Base-by-base conservation (phyloP, 2,113 vertebrate genomes). In the Colistium nudipinnis region DNA sequence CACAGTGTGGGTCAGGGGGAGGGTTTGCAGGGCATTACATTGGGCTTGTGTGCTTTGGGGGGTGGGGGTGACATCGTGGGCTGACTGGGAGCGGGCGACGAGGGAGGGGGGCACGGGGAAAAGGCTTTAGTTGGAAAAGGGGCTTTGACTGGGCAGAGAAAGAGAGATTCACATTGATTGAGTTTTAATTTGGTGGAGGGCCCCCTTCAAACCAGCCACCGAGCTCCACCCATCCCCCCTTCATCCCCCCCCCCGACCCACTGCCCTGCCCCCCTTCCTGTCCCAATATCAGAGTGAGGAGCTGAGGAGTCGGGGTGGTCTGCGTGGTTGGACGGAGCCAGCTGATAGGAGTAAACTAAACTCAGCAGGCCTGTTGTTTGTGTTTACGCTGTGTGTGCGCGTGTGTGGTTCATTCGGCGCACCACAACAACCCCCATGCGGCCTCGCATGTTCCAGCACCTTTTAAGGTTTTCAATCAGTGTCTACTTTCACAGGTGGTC, bases 401-500 rank as follows among this genome's bases (percentile, higher is more conserved):
- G 78, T 70, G 70, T 78, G 47, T 63, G 65, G 54, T 47, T 53
- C 55, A 61, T 28, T 76, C 52, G 70, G 59, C 64, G 60, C 64
- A 81, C 80, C 65, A 66, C 36, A 63, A 54, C 65, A 74, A 31
- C 62, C 70, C 68, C 56, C 59, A 59, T 69, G 81, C 82, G 86
- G 70, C 75, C 63, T 86, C 88, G 85, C 82, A 83, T 84, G 64
- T 83, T 76, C 17, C 56, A 53, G 60, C 54, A 78, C 56, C 85
- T 86, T 87, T 81, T 48, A 82, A 72, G 64, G 39, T 67, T 77
- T 68, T 74, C 80, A 66, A 72, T 82, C 89, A 93, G 92, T 68
- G 87, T 92, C 93, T 94, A 62, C 95, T 95, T 94, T 94, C 94
- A 80, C 86, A 85, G 77, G 83, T 87, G 86, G 71, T 35, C 70